Evolutionary conservation across 2,797 vertebrate genomes (phyloP).

Genomic region (Thamnophis elegans): DNA sequence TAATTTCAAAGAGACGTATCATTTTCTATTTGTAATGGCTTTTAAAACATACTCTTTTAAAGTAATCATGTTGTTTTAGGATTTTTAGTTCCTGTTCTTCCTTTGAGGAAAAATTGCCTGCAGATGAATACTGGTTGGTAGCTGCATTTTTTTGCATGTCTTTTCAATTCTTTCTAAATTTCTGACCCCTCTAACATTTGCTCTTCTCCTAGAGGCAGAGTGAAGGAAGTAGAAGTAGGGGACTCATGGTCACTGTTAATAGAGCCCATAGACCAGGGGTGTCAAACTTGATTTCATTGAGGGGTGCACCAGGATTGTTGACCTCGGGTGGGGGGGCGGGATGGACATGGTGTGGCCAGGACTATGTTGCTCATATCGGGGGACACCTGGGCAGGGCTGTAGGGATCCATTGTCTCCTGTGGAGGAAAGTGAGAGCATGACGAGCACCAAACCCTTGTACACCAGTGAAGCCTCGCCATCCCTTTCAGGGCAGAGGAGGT

Average conservation of each 20-base stretch:
- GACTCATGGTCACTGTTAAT: conserved; percentile 66
- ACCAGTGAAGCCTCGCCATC: too few species aligned
- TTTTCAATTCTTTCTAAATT: conserved; percentile 75
- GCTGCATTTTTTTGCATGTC: conserved; percentile 65
- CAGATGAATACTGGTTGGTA: conserved; percentile 64
- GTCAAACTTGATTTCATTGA: too few species aligned
- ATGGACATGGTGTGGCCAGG: too few species aligned
- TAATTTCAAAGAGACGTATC: conserved; percentile 67
- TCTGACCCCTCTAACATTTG: conserved; percentile 84
- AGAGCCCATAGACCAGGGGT: neutral
- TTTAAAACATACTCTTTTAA: conserved; percentile 69
- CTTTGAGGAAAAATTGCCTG: conserved; percentile 63
- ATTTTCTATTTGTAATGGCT: conserved; percentile 64
- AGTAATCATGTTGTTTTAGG: conserved; percentile 70
- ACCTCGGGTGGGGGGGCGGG: too few species aligned
- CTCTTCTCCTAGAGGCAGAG: conserved; percentile 65
- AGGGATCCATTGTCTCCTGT: too few species aligned
- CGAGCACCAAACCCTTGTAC: too few species aligned
- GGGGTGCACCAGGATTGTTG: too few species aligned
- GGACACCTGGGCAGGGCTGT: too few species aligned
- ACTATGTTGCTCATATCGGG: too few species aligned
- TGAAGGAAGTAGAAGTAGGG: conserved; percentile 81
- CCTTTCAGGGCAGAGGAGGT: too few species aligned
- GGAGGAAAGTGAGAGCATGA: too few species aligned
- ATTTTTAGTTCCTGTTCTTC: conserved; percentile 71